Evolutionary conservation across 2,888 invertebrate genomes (phyloP), one percentile per base, ranked within the genome.

Genomic region (Therioaphis trifolii): DNA sequence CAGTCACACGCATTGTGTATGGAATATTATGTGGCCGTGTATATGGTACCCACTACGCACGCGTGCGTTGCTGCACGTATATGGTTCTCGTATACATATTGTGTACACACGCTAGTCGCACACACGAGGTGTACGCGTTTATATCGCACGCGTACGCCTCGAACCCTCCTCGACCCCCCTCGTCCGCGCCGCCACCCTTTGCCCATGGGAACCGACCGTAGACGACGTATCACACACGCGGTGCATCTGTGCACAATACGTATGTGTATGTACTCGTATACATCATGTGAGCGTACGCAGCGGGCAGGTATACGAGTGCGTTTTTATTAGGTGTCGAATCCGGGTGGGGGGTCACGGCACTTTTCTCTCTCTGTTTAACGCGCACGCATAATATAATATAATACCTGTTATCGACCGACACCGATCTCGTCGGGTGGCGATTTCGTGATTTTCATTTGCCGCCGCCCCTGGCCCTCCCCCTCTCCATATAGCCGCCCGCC

Each of bases 381-480:
- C n/a, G n/a, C n/a, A n/a, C n/a, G n/a, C n/a, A n/a, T n/a, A n/a
- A n/a, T n/a, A n/a, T n/a, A n/a, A n/a, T n/a, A n/a, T 69, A 69
- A 43, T 49, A 49, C 24, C 63, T 76, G 15, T 77, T 77, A 77
- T 77, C 76, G 29, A 15, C 63, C 76, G 63, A 66, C 63, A 49
- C 63, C 49, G 63, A 49, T 63, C 63, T 63, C 61, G 43, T 1
- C 52, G 52, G 63, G 61, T 46, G 43, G 46, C 15, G 63, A 63
- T 77, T 63, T 66, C 76, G 76, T 77, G 76, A 77, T 66, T 77
- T 77, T 63, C 29, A 18, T 66, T 77, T 49, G n/a, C n/a, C n/a
- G n/a, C 52, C 52, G 52, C n/a, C n/a, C n/a, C 7, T n/a, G 15
- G n/a, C n/a, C 52, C n/a, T 15, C 52, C 52, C 11, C 52, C 52